Base-by-base conservation (phyloP, 2,888 invertebrate genomes). In the Heliconius sara region DNA sequence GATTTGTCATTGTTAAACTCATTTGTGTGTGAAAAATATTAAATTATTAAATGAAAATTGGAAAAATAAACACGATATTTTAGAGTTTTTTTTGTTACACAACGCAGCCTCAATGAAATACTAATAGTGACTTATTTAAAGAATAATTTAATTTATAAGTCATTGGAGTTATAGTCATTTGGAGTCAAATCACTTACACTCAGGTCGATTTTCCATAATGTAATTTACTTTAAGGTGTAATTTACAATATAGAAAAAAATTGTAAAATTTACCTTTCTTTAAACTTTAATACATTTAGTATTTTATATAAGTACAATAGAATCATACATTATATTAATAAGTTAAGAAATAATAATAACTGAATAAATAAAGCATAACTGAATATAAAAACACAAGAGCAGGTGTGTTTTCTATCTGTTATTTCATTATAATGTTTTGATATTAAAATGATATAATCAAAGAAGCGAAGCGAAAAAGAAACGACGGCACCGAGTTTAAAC, bases 1-100 rank as follows among this genome's bases (percentile, higher is more conserved):
- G 67, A 71, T 79, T 75, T 74, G 71, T 70, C 72, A 76, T 72
- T 78, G 68, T 73, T 79, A 72, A 60, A 63, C 47, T 30, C 13
- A 43, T 47, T 70, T 43, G 1, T 10, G n/a, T n/a, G n/a, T n/a
- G n/a, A 60, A n/a, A n/a, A 10, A n/a, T 1, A 27, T 2, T 27
- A 2, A 27, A 27, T 27, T 27, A 27, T 27, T 27, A n/a, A 60
- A 60, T 60, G 27, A 65, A 65, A 27, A 27, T 27, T 2, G 4
- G 65, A 25, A 13, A 63, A 0, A 57, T 57, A 57, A 22, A 9
- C 22, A 47, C 12, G 5, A 47, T 47, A 47, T 47, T 47, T 47
- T 5, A 0, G 16, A 47, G 2, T 16, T 16, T 47, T 47, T 47
- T 47, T 16, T 47, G 16, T 47, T 16, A 47, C 47, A 39, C 39